These are phyloP conservation scores for Aurelia sp. DNA, from an alignment of 30 jellyfish, hydroid and myxozoan species.

Conservation along the genomic window DNA sequence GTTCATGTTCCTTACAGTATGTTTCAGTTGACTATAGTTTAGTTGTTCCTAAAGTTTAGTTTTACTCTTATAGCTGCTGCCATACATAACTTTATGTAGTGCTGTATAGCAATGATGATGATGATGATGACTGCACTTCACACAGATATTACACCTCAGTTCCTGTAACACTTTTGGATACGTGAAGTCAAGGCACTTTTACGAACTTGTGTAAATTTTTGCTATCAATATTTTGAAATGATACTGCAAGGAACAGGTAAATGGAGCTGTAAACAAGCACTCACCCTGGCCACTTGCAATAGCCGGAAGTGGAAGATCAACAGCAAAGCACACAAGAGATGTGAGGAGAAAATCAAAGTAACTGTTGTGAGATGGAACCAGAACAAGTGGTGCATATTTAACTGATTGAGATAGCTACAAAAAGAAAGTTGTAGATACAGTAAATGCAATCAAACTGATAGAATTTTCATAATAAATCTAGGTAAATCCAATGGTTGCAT, in stretches of 20 bases:
- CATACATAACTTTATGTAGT: no score
- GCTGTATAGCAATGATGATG: no score
- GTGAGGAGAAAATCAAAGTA: constrained; percentile 91
- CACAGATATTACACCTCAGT: no score
- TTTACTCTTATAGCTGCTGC: no score
- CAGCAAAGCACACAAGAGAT: constrained; percentile 74
- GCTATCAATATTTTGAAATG: neutral
- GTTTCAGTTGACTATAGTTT: no score
- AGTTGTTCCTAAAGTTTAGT: no score
- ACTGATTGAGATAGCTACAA: constrained; percentile 64
- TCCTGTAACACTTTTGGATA: no score
- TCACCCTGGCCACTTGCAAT: constrained; percentile 96
- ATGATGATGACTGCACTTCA: no score
- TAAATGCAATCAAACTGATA: neutral
- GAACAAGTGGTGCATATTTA: constrained; percentile 75
- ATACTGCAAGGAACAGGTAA: neutral
- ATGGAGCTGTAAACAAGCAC: neutral
- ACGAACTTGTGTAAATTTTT: no score
- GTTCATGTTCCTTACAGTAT: no score
- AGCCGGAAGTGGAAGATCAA: constrained; percentile 93
- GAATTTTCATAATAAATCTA: neutral
- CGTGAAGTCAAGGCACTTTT: no score
- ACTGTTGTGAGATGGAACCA: constrained; percentile 92
- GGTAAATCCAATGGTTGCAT: no score
- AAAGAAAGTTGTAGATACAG: neutral